These are phyloP conservation scores for Pelobates fuscus DNA, from an alignment of 2,113 vertebrate genomes.

Conservation along the genomic window DNA sequence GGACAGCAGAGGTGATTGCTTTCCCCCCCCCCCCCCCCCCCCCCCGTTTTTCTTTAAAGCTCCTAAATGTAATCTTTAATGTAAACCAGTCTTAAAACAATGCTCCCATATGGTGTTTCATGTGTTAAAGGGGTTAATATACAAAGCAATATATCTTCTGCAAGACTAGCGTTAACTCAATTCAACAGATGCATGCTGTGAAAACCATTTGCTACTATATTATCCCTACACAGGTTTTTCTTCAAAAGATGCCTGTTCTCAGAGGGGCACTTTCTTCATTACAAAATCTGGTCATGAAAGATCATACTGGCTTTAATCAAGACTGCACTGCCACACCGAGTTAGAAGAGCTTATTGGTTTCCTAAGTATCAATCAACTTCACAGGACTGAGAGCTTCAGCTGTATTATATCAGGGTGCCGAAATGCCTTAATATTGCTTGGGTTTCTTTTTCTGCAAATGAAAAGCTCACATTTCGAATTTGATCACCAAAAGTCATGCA, in stretches of 20 bases:
- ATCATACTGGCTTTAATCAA: slow-evolving; percentile 45
- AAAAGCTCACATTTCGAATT: slow-evolving; percentile 12
- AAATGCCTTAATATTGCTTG: slow-evolving; percentile 17
- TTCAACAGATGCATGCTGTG: slow-evolving; percentile 23
- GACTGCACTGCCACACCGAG: slow-evolving; percentile 27
- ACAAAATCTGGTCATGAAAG: slow-evolving; percentile 39
- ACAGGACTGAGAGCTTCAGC: slow-evolving; percentile 19
- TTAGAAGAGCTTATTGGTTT: slow-evolving; percentile 37
- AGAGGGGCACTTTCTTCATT: slow-evolving; percentile 35
- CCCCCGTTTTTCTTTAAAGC: no score
- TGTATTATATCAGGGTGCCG: slow-evolving; percentile 24
- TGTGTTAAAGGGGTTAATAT: slow-evolving; percentile 4
- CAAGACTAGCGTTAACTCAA: not conserved
- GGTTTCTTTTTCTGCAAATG: not conserved
- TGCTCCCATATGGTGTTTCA: not conserved
- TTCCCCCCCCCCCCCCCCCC: no score
- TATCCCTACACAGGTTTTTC: slow-evolving; percentile 28
- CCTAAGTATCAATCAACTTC: slow-evolving; percentile 45
- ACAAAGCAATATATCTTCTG: not conserved
- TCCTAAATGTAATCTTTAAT: not conserved
- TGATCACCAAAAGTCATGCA: not conserved
- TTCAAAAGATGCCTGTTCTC: slow-evolving; percentile 33
- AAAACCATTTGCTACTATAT: slow-evolving; percentile 26
- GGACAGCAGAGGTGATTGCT: no score
- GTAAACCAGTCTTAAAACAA: not conserved